These are phyloP conservation scores for Ochropleura leucogaster DNA, from an alignment of 2,888 invertebrate species.

Conservation along the genomic window DNA sequence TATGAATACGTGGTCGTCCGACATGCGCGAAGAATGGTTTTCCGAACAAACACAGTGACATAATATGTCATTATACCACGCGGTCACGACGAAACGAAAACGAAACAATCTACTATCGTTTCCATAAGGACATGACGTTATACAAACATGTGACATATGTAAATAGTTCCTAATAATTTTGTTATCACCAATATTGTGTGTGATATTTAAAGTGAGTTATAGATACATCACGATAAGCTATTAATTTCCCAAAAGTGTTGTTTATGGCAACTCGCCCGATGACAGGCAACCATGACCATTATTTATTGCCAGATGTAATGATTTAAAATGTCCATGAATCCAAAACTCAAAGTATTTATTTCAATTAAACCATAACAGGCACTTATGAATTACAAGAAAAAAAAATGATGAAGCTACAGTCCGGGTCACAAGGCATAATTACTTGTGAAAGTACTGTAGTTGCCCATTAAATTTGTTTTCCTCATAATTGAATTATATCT, in stretches of 20 bases:
- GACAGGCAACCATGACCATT: neutral
- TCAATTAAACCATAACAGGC: too few species aligned
- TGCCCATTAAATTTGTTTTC: neutral
- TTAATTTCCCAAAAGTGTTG: slow-evolving; percentile 1
- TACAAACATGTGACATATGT: neutral
- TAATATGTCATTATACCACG: neutral
- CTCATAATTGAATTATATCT: neutral
- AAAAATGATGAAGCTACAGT: too few species aligned
- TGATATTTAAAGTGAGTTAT: neutral
- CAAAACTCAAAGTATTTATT: too few species aligned
- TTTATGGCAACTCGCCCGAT: neutral
- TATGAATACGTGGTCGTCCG: neutral
- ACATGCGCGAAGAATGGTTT: neutral
- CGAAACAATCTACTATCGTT: neutral
- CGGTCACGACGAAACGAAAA: neutral
- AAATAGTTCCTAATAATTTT: too few species aligned
- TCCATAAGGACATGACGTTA: neutral
- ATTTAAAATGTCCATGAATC: neutral
- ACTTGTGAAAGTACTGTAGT: too few species aligned
- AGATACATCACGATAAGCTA: neutral
- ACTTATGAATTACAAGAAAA: too few species aligned
- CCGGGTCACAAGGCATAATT: too few species aligned
- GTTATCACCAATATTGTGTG: too few species aligned
- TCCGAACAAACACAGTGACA: neutral
- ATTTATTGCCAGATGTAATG: slow-evolving; percentile 7